Evolutionary conservation across 2,113 vertebrate genomes (phyloP).

Genomic region (Lampris megalopsis): DNA sequence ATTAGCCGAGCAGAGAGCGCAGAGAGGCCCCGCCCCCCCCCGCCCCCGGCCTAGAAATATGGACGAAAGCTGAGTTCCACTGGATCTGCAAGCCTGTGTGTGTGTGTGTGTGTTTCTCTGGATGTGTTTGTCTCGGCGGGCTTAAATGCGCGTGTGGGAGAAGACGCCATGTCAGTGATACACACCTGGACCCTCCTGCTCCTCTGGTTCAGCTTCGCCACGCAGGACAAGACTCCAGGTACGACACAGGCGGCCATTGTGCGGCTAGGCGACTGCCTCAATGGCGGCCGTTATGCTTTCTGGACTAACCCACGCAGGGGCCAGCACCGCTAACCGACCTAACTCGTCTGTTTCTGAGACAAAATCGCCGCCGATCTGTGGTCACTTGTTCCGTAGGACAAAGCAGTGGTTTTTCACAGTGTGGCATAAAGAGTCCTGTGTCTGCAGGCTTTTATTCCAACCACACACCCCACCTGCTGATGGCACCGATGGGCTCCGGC

Average conservation of each 20-base stretch:
- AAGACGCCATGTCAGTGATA: constrained; percentile 57
- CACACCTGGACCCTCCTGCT: constrained; percentile 62
- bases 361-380: too few species aligned
- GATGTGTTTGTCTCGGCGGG: background rate
- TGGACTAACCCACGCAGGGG: background rate
- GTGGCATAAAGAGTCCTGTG: too few species aligned
- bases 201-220: constrained; percentile 52
- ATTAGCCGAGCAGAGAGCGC: background rate
- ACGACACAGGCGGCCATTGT: constrained; percentile 67
- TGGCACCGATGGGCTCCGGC: too few species aligned
- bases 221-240: constrained; percentile 72
- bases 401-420: too few species aligned
- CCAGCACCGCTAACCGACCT: too few species aligned
- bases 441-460: too few species aligned
- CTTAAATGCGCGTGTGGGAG: constrained; percentile 12
- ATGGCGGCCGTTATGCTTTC: background rate
- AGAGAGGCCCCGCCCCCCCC: too few species aligned
- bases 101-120: background rate
- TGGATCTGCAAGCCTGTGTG: background rate
- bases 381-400: too few species aligned
- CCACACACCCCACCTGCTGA: too few species aligned
- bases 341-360: too few species aligned
- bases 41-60: constrained; percentile 3
- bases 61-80: constrained; percentile 24
- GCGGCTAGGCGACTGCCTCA: background rate